These are phyloP conservation scores for Ceraclea dissimilis DNA, from an alignment of 2,888 invertebrate species.

Conservation along the genomic window DNA sequence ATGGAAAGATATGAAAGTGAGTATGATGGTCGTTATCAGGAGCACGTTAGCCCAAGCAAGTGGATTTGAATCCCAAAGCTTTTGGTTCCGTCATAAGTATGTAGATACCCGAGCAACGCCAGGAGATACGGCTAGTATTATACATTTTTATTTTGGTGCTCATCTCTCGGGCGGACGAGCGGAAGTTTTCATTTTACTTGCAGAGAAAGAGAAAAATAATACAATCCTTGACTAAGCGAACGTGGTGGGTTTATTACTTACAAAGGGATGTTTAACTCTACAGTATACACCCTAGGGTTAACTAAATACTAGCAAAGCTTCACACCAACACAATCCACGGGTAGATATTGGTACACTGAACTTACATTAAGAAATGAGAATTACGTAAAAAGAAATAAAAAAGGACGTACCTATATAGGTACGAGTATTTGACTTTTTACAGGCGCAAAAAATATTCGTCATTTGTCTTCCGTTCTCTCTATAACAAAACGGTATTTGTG, in stretches of 20 bases:
- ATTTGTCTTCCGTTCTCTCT: too few relatives aligned
- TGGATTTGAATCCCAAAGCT: too few relatives aligned
- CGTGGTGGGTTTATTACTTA: not conserved
- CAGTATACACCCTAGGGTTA: not conserved
- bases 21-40: too few relatives aligned
- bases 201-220: not conserved
- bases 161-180: not conserved
- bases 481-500: too few relatives aligned
- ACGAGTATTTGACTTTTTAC: too few relatives aligned
- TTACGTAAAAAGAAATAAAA: not conserved
- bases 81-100: too few relatives aligned
- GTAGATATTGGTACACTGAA: not conserved
- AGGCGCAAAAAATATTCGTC: too few relatives aligned
- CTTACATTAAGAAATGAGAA: slow-evolving; percentile 1
- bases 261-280: not conserved
- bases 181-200: not conserved
- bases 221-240: not conserved
- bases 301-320: not conserved
- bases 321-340: not conserved
- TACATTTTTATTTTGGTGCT: not conserved
- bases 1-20: too few relatives aligned
- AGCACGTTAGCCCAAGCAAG: too few relatives aligned
- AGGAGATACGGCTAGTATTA: too few relatives aligned
- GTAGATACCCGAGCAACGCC: too few relatives aligned
- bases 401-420: not conserved